Evolutionary conservation across 2,888 invertebrate genomes (phyloP), one percentile per base, ranked within the genome.

Genomic region (Sphecodes monilicornis): DNA sequence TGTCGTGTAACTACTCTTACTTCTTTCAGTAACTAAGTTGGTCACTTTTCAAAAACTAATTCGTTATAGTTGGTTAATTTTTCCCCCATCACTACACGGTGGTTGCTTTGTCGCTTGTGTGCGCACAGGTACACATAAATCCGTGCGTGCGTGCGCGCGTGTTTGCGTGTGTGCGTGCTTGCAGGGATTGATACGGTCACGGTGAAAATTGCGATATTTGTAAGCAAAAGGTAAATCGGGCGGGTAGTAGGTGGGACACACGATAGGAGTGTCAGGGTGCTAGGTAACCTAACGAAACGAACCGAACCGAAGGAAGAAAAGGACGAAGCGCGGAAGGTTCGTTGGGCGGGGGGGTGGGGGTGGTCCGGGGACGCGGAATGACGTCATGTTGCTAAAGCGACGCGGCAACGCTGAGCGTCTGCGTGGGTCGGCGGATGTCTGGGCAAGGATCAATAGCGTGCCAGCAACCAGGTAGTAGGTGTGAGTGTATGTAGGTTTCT

Each of bases 311-410:
- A 43, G 74, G 72, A 85, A 84, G 85, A 80, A 79, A 80, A 85
- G 85, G 85, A 80, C 69, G 66, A 79, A 74, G 76, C 66, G 80
- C 26, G 39, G 39, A 66, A 41, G 3, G 72, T 39, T n/a, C 41
- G 68, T n/a, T n/a, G n/a, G n/a, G n/a, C 26, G 54, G 70, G 29
- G 22, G 50, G 50, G 50, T 50, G 26, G 6, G 32, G 64, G 29
- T 16, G 32, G 73, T 29, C 41, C 39, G 71, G 66, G 76, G 85
- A n/a, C 57, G 50, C 22, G 57, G 91, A 92, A 94, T 94, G 94
- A 94, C 94, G 94, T 94, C 94, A 94, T 93, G 94, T 94, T 94
- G 94, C 94, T 94, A 94, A 93, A 94, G 94, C 94, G 94, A 94
- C 94, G 94, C 93, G 92, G 93, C 93, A 93, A 92, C 92, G 92